A percentile compares a stretch with the other conserved stretches of the same genome.
Conservation (phyloP, 2,888 invertebrate genomes). For the Lumbricus terrestris region DNA sequence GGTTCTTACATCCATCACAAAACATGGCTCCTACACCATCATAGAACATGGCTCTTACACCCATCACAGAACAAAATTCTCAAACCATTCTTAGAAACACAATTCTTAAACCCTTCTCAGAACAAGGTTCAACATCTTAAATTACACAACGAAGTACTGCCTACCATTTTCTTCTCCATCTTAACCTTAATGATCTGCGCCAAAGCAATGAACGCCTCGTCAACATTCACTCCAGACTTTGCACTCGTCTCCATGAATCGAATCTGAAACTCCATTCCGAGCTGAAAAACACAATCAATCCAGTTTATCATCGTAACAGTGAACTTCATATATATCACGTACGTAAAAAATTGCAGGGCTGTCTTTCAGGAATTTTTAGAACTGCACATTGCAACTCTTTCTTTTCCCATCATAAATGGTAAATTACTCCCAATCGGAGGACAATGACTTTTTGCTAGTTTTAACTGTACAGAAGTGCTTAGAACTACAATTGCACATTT, state of each 20-base stretch:
- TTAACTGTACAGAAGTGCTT: too few relatives aligned
- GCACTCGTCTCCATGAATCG: slow-evolving; percentile 10
- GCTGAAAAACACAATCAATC: neutral
- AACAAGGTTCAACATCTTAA: neutral
- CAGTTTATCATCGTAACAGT: neutral
- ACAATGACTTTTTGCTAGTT: too few relatives aligned
- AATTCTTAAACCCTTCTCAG: too few relatives aligned
- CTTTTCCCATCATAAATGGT: too few relatives aligned
- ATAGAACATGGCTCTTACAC: neutral
- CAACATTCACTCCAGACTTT: slow-evolving; percentile 9
- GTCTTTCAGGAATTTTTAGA: too few relatives aligned
- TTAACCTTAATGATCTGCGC: slow-evolving; percentile 13
- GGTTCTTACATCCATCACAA: neutral
- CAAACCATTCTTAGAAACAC: too few relatives aligned
- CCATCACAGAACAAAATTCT: too few relatives aligned
- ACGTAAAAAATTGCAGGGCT: neutral
- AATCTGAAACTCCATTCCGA: neutral
- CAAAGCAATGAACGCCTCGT: slow-evolving; percentile 10
- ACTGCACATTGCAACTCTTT: too few relatives aligned
- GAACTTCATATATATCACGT: neutral
- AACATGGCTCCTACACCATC: too few relatives aligned
- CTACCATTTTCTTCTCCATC: slow-evolving; percentile 12
- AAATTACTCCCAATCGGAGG: too few relatives aligned
- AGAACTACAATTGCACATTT: too few relatives aligned
- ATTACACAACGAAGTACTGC: neutral